Base-by-base conservation (phyloP, 2,797 vertebrate genomes). In the Falco peregrinus region DNA sequence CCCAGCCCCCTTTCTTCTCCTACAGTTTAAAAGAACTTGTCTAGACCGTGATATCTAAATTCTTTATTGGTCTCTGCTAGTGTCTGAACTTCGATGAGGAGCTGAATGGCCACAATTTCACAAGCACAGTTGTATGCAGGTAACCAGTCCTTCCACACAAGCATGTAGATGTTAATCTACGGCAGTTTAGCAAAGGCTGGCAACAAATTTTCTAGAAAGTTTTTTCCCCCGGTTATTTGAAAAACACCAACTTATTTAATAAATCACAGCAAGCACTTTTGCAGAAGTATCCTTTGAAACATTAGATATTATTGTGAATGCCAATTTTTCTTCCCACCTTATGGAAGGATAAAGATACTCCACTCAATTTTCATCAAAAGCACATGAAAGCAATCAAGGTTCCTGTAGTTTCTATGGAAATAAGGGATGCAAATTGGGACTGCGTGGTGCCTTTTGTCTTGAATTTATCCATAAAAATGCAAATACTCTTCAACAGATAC, bases 381-480 rank as follows among this genome's bases (percentile, higher is more conserved):
- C 90, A 94, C 77, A 95, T 76, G 59, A 93, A 91, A 94, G 93
- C 93, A 96, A 95, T 96, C 89, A 94, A 95, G 73, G 51, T 48
- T 94, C 92, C 94, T 94, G 93, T 96, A 95, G 96, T 96, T 96
- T 94, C 95, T 95, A 96, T 96, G 94, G 96, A 97, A 97, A 97
- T 97, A 91, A 97, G 91, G 94, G 95, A 96, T 95, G 96, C 90
- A 96, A 97, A 97, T 96, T 96, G 77, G 95, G 92, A 97, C 93
- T 90, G 91, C 80, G 95, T 95, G 93, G 80, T 79, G 90, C 80
- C 90, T 97, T 96, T 96, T 96, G 95, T 95, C 93, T 97, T 93
- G 86, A 95, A 95, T 97, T 96, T 96, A 96, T 96, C 96, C 96
- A 97, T 97, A 97, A 97, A 96, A 96, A 97, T 97, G 96, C 93